A percentile compares a stretch with the other conserved stretches of the same genome.
Evolutionary conservation across 1,140 invertebrate species (phyloP).

Genomic region (Lordiphosa clarofinis): DNA sequence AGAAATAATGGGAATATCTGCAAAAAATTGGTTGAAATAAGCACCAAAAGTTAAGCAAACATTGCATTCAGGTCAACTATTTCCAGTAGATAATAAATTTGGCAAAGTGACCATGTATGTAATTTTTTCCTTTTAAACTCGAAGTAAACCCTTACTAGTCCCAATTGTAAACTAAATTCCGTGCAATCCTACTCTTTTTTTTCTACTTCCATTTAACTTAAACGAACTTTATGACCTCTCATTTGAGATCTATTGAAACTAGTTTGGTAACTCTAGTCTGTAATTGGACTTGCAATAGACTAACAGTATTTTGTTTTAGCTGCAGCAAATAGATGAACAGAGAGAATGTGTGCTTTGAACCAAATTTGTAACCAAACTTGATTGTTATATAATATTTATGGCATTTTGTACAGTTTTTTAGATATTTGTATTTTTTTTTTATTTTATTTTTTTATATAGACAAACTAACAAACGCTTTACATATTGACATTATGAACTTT

Average conservation of each 20-base stretch:
- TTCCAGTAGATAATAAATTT: too few species aligned
- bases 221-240: slow-evolving; percentile 3
- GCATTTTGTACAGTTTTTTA: slow-evolving; percentile 69
- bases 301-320: slow-evolving; percentile 74
- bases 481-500: slow-evolving; percentile 61
- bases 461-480: slow-evolving; percentile 55
- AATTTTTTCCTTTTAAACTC: too few species aligned
- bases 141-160: too few species aligned
- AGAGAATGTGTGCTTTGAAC: slow-evolving; percentile 61
- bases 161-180: too few species aligned
- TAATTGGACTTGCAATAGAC: slow-evolving; percentile 75
- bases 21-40: too few species aligned
- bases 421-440: slow-evolving; percentile 41
- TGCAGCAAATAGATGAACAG: slow-evolving; percentile 27
- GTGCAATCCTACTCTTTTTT: too few species aligned
- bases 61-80: too few species aligned
- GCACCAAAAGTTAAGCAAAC: too few species aligned
- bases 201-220: background rate
- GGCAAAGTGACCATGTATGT: too few species aligned
- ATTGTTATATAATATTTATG: slow-evolving; percentile 76
- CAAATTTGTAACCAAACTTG: slow-evolving; percentile 73
- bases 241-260: slow-evolving; percentile 6
- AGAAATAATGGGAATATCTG: too few species aligned
- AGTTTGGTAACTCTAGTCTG: slow-evolving; percentile 29
- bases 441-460: slow-evolving; percentile 27